Percentiles rank a stretch among this genome's conserved stretches.
Evolutionary conservation across 2,797 vertebrate species (phyloP).

Genomic region (Kryptopterus vitreolus): DNA sequence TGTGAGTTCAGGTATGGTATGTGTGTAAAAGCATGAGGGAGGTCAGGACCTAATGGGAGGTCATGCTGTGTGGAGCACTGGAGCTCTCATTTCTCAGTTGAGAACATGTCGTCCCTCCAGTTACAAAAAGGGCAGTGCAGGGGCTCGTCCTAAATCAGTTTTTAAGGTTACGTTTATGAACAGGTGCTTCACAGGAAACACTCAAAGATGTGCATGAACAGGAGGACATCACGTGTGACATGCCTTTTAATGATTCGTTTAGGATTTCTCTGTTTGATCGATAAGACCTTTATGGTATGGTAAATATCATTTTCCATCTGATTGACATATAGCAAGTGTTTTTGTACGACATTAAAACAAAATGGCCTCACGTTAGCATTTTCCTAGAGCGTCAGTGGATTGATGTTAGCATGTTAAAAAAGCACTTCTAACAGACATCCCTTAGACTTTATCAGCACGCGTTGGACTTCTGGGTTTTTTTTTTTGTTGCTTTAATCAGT

Average conservation of each 20-base stretch:
- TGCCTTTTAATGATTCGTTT: not conserved
- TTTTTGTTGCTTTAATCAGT: constrained; percentile 63
- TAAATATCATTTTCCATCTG: not conserved
- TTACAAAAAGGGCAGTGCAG: not conserved
- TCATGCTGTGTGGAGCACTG: constrained; percentile 39
- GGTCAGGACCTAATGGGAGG: constrained; percentile 38
- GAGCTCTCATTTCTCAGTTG: constrained; percentile 20
- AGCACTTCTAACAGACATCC: constrained; percentile 55
- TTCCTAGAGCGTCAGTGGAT: not conserved
- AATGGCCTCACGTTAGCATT: constrained; percentile 3
- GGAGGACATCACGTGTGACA: not conserved
- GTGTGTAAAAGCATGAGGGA: constrained; percentile 28
- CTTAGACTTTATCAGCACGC: constrained; percentile 64
- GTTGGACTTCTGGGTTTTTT: constrained; percentile 63
- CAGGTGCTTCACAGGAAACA: constrained; percentile 4
- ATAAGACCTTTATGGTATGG: not conserved
- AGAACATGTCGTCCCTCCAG: constrained; percentile 14
- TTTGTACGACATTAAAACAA: not conserved
- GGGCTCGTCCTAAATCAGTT: not conserved
- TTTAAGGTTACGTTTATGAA: not conserved
- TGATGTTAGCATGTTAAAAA: constrained; percentile 11
- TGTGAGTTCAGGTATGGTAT: constrained; percentile 15
- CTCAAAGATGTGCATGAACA: not conserved
- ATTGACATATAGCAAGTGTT: not conserved
- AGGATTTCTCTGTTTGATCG: not conserved